Evolutionary conservation across 2,797 vertebrate genomes (phyloP), one percentile per base, ranked within the genome.

Genomic region (Lycodopsis pacificus): DNA sequence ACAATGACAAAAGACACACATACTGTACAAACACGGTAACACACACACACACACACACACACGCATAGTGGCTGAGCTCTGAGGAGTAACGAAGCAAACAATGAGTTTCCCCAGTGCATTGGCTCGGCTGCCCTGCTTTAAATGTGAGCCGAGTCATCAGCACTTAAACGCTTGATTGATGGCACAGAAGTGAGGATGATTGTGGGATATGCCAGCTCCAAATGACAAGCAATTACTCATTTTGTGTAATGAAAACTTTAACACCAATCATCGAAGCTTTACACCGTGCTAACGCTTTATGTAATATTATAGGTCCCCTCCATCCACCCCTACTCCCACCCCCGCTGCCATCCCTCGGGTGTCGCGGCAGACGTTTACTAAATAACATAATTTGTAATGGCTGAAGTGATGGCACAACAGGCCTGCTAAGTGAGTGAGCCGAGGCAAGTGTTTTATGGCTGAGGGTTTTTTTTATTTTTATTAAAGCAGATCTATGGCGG

Each of bases 171-270:
- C 88, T 94, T 95, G 95, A 96, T 95, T 94, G 95, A 96, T 95
- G 94, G 94, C 89, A 91, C 90, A 90, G 88, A 93, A 92, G 93
- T 93, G 92, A 93, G 91, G 94, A 94, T 93, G 94, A 95, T 94
- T 94, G 95, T 94, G 94, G 94, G 94, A 95, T 92, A 94, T 92
- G 95, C 93, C 93, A 94, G 91, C 93, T 92, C 89, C 91, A 85
- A 94, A 93, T 94, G 95, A 95, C 94, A 95, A 95, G 94, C 94
- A 94, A 95, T 95, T 95, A 95, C 94, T 95, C 95, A 95, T 93
- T 94, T 94, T 88, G 92, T 94, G 94, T 95, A 95, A 95, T 95
- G 95, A 95, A 95, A 95, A 95, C 93, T 91, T 93, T 95, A 94
- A 94, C 94, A 95, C 93, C 94, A 94, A 95, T 95, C 94, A 95